phyloP scores from a whole-genome alignment of 2,113 vertebrate genomes.

The Cyanistes caeruleus region DNA sequence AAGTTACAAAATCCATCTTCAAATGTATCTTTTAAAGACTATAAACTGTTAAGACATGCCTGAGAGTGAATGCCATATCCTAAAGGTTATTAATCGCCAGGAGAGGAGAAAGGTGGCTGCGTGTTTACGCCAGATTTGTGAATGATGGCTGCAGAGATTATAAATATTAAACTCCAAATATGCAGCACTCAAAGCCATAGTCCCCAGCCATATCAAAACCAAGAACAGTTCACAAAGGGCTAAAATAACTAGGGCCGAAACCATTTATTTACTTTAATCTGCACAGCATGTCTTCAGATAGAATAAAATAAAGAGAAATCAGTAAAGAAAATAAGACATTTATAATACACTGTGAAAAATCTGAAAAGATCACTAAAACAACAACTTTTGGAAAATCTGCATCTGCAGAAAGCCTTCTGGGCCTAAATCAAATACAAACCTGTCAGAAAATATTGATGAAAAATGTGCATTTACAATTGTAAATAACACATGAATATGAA shows the following conservation, averaged over 20 bases:
- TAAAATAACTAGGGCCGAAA: neutral
- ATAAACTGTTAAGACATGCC: neutral
- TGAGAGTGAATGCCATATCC: neutral
- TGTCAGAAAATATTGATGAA: conserved; percentile 73
- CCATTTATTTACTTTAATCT: conserved; percentile 49
- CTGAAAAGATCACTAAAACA: conserved; percentile 52
- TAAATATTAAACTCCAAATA: conserved; percentile 34
- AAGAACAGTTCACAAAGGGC: conserved; percentile 17
- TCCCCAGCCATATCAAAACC: conserved; percentile 21
- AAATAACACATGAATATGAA: conserved; percentile 66
- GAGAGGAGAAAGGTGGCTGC: neutral
- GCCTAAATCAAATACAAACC: conserved; percentile 67
- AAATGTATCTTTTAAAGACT: neutral
- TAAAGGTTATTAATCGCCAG: neutral
- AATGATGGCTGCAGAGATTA: neutral
- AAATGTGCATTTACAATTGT: conserved; percentile 67
- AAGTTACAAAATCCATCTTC: neutral
- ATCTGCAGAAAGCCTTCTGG: conserved; percentile 66
- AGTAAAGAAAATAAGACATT: conserved; percentile 51
- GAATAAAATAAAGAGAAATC: conserved; percentile 45
- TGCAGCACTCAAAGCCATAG: neutral
- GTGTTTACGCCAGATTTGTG: neutral
- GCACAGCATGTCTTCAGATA: conserved; percentile 13
- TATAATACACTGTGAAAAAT: conserved; percentile 44
- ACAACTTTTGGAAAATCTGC: conserved; percentile 57